A percentile compares a stretch with the other conserved stretches of the same genome.
Evolutionary conservation across 2,797 vertebrate genomes (phyloP).

Genomic region (Aldrovandia affinis): DNA sequence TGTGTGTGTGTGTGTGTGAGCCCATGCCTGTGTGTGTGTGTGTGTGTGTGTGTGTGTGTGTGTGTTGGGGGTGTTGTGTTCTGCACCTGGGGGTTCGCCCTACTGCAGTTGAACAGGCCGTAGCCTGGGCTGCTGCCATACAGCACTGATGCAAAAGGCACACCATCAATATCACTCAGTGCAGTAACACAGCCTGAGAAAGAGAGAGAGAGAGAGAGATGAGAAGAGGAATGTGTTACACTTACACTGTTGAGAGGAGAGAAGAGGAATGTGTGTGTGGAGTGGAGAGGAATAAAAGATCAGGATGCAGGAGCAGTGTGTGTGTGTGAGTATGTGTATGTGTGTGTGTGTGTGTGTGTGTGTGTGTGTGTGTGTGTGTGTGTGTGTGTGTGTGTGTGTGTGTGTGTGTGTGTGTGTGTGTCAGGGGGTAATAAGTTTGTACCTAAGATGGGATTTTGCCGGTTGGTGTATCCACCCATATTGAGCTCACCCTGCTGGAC

Average conservation of each 20-base stretch:
- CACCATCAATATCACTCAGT: constrained; percentile 20
- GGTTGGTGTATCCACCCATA: constrained; percentile 15
- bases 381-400: background rate
- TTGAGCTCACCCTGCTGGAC: background rate
- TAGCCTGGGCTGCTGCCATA: constrained; percentile 4
- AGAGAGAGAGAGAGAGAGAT: background rate
- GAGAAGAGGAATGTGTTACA: background rate
- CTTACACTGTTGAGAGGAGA: no score
- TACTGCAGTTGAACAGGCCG: background rate
- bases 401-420: background rate
- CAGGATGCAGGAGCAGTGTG: background rate
- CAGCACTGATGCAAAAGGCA: constrained; percentile 2
- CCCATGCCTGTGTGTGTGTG: no score
- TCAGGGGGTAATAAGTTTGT: background rate
- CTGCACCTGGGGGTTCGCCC: background rate
- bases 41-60: no score
- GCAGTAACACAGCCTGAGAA: background rate
- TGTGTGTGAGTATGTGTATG: background rate
- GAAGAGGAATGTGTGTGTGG: background rate
- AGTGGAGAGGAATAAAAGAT: background rate
- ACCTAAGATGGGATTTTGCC: constrained; percentile 28
- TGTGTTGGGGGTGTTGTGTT: background rate
- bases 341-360: background rate
- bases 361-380: background rate
- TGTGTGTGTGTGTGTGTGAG: no score